A percentile compares a stretch with the other conserved stretches of the same genome.
These are phyloP conservation scores for Acholoe squamosa DNA, from an alignment of 2,888 invertebrate species.

Conservation along the genomic window DNA sequence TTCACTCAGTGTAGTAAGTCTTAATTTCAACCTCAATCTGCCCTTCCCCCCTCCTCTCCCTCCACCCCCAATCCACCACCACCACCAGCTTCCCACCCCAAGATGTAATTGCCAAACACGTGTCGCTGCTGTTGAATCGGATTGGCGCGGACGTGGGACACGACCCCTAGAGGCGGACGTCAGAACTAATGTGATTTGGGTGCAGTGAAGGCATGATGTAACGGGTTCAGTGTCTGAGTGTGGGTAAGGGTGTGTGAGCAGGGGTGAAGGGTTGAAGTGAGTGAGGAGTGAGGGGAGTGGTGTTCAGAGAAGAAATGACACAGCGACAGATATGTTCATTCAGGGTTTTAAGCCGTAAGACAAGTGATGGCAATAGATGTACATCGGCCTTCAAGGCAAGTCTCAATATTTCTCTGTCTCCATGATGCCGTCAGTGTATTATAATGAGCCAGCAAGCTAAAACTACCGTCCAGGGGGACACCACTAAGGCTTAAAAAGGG, in stretches of 20 bases:
- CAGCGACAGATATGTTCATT: too few relatives aligned
- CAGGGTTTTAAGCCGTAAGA: neutral
- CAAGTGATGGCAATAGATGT: neutral
- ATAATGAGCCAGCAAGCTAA: too few relatives aligned
- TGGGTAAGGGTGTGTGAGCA: neutral
- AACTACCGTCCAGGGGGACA: too few relatives aligned
- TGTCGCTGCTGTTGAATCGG: neutral
- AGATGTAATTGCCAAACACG: conserved; percentile 28
- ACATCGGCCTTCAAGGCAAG: too few relatives aligned
- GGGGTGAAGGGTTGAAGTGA: neutral
- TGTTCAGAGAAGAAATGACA: too few relatives aligned
- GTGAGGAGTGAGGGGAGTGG: conserved; percentile 16
- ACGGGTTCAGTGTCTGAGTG: neutral
- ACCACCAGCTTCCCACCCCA: neutral
- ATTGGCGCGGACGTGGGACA: conserved; percentile 4
- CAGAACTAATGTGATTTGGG: conserved; percentile 22
- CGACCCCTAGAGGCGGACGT: neutral
- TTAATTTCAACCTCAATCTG: neutral
- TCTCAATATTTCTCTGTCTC: too few relatives aligned
- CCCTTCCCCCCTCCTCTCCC: neutral
- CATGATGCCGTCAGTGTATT: too few relatives aligned
- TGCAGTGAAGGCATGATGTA: neutral
- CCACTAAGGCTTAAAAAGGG: too few relatives aligned
- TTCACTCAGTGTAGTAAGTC: too few relatives aligned
- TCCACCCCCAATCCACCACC: neutral